Conservation (phyloP, 1,140 invertebrate genomes). For the Drosophila hydei region DNA sequence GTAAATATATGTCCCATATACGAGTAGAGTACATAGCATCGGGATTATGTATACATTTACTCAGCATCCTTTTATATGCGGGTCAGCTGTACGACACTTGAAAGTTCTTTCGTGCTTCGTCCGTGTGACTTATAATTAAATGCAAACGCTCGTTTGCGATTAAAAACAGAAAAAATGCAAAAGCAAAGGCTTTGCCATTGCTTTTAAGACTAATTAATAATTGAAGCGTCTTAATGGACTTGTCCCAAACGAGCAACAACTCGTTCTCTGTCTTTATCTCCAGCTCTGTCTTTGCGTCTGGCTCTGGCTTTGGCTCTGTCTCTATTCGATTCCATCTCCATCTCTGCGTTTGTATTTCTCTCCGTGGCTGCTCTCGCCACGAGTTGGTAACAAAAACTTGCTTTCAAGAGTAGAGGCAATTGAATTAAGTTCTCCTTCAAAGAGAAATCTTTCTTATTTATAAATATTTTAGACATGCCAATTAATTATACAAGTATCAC, state of each 20-base stretch:
- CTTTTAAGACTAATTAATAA: slow-evolving; percentile 80
- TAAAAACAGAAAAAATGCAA: slow-evolving; percentile 57
- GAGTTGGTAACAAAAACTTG: slow-evolving; percentile 54
- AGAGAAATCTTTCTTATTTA: slow-evolving; percentile 56
- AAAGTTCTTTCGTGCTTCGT: slow-evolving; percentile 2
- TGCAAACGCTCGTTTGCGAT: slow-evolving; percentile 68
- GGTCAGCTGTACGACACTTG: slow-evolving; percentile 11
- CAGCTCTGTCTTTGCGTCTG: slow-evolving; percentile 1
- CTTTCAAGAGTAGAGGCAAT: slow-evolving; percentile 73
- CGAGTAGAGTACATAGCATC: too few relatives aligned
- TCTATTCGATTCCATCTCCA: neutral
- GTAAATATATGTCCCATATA: too few relatives aligned
- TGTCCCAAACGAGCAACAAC: slow-evolving; percentile 41
- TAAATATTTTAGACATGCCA: slow-evolving; percentile 63
- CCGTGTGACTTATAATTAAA: slow-evolving; percentile 69
- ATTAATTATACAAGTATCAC: slow-evolving; percentile 57
- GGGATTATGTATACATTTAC: too few relatives aligned
- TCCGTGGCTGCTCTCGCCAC: slow-evolving; percentile 16
- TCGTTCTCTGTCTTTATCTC: slow-evolving; percentile 20
- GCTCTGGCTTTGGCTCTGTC: neutral
- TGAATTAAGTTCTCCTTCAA: slow-evolving; percentile 73
- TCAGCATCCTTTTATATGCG: slow-evolving; percentile 3
- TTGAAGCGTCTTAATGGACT: slow-evolving; percentile 79
- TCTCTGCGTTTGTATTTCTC: neutral
- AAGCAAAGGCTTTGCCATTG: slow-evolving; percentile 59